phyloP scores from a whole-genome alignment of 2,113 vertebrate genomes.

The Diadophis punctatus region DNA sequence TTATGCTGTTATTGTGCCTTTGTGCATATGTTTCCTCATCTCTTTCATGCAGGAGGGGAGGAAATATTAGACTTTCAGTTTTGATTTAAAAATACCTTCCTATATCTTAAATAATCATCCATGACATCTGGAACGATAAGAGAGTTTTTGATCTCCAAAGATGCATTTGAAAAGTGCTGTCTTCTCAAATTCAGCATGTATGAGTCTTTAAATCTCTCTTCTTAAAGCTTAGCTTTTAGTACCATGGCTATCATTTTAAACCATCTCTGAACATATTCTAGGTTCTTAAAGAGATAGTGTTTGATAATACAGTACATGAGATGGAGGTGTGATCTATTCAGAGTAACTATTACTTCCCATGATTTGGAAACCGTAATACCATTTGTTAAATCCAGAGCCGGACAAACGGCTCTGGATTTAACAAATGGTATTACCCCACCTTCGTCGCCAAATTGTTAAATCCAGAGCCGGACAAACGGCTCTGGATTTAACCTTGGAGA shows the following conservation, averaged over 20 bases:
- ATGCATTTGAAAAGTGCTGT: neutral
- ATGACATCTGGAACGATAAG: neutral
- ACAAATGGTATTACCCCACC: no score
- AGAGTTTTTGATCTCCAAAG: neutral
- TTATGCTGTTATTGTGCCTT: neutral
- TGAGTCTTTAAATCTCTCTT: neutral
- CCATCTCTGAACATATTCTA: neutral
- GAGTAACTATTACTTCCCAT: neutral
- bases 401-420: no score
- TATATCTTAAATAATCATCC: neutral
- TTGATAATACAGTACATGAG: neutral
- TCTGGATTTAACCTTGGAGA: no score
- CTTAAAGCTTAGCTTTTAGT: neutral
- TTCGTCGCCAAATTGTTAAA: no score
- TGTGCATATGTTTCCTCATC: neutral
- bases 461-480: no score
- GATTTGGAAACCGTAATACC: neutral
- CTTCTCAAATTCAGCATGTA: neutral
- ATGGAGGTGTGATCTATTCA: neutral
- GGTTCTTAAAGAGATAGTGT: neutral
- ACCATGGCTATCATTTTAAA: neutral
- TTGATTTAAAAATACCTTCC: neutral
- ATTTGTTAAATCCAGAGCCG: no score
- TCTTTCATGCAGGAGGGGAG: neutral
- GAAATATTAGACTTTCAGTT: neutral